phyloP scores from a whole-genome alignment of 2,797 vertebrate species.

The Paramormyrops hopkinsi region DNA sequence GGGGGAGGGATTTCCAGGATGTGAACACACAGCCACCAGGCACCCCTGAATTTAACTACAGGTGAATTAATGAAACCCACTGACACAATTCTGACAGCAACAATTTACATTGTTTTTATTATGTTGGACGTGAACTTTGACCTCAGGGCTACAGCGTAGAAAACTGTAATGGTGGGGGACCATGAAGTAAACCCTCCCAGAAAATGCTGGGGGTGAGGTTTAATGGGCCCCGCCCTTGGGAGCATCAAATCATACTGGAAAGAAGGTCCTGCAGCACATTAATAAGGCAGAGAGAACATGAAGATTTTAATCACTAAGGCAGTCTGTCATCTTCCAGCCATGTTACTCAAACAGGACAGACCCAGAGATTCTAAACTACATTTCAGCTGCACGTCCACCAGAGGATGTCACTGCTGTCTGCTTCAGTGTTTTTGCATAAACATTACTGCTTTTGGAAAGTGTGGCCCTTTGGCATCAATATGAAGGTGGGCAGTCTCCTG shows the following conservation, averaged over 20 bases:
- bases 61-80: not conserved
- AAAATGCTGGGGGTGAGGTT: not conserved
- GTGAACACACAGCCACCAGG: not conserved
- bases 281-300: not conserved
- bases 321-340: not conserved
- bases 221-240: not conserved
- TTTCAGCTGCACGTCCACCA: not conserved
- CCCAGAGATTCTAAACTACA: not conserved
- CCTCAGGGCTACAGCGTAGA: not conserved
- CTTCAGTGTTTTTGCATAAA: not conserved
- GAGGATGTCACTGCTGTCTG: not conserved
- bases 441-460: not conserved
- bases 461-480: not conserved
- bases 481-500: not conserved
- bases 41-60: not conserved
- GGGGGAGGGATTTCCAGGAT: not conserved
- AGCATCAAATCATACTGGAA: not conserved
- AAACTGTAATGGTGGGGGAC: not conserved
- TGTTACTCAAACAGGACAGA: not conserved
- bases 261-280: not conserved
- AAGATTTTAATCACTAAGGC: not conserved
- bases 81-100: constrained; percentile 3
- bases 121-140: not conserved
- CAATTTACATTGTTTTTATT: not conserved
- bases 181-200: not conserved